Conservation (phyloP, 2,797 vertebrate genomes). For the Fringilla coelebs region DNA sequence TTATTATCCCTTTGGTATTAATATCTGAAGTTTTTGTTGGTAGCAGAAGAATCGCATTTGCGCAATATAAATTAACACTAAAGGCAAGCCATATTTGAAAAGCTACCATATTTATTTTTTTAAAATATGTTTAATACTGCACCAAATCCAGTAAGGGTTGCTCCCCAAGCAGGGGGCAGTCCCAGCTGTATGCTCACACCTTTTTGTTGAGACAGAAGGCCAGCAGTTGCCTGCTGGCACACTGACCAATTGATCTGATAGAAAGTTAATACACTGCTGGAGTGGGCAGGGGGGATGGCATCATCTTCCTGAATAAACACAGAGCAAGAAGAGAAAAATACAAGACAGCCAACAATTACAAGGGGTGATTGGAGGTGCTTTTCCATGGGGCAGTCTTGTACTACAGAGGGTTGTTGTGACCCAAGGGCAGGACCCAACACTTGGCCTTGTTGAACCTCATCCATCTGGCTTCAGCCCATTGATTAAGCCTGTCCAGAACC, state of each 20-base stretch:
- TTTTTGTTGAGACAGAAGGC: not conserved
- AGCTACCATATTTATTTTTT: fast-evolving
- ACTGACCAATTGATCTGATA: not conserved
- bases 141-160: not conserved
- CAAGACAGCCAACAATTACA: not conserved
- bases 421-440: not conserved
- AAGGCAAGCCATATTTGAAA: not conserved
- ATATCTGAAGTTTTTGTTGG: not conserved
- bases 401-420: not conserved
- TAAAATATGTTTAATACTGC: not conserved
- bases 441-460: not conserved
- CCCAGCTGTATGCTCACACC: not conserved
- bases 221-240: not conserved
- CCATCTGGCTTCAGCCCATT: fast-evolving
- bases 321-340: not conserved
- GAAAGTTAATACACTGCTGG: not conserved
- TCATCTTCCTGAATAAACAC: not conserved
- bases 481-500: not conserved
- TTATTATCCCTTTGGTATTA: not conserved
- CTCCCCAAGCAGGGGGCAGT: not conserved
- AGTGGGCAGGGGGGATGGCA: fast-evolving
- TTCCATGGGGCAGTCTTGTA: fast-evolving
- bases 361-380: not conserved
- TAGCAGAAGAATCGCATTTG: not conserved
- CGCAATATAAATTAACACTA: not conserved